These are phyloP conservation scores for Galerucella nymphaeae DNA, from an alignment of 2,888 invertebrate species.

Conservation along the genomic window DNA sequence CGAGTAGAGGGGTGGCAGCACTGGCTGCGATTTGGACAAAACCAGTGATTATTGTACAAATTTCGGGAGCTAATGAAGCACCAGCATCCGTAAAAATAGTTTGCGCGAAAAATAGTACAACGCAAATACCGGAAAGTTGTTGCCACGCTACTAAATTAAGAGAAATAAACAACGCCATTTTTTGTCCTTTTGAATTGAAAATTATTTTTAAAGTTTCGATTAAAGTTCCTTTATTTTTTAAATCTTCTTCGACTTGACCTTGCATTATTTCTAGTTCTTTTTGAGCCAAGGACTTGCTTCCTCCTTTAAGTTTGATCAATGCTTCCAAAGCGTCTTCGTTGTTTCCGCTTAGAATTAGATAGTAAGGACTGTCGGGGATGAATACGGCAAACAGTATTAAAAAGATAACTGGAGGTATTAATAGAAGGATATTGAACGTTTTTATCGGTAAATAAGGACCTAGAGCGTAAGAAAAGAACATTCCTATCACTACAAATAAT, in stretches of 20 bases:
- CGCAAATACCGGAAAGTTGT: constrained; percentile 85
- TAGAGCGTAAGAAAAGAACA: constrained; percentile 75
- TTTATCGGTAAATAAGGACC: constrained; percentile 80
- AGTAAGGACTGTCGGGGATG: constrained; percentile 87
- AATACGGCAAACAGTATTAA: constrained; percentile 71
- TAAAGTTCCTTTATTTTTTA: constrained; percentile 63
- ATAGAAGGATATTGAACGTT: constrained; percentile 73
- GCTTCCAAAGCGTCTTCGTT: constrained; percentile 68
- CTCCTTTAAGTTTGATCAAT: constrained; percentile 75
- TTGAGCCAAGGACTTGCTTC: constrained; percentile 72
- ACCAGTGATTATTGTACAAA: constrained; percentile 84
- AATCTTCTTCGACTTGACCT: constrained; percentile 65
- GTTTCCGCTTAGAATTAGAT: constrained; percentile 70
- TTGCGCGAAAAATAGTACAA: constrained; percentile 82
- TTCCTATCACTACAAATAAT: constrained; percentile 76
- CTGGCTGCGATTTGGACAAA: constrained; percentile 84
- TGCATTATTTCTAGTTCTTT: constrained; percentile 74
- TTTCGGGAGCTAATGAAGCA: constrained; percentile 66
- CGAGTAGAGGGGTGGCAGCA: constrained; percentile 77
- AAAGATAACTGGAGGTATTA: constrained; percentile 73
- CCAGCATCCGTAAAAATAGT: constrained; percentile 71
- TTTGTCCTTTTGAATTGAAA: constrained; percentile 71
- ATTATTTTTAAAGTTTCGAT: constrained; percentile 60
- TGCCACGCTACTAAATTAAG: constrained; percentile 82
- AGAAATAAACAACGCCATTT: constrained; percentile 80